These are phyloP conservation scores for Geotrupes spiniger DNA, from an alignment of 2,888 invertebrate genomes.

Conservation along the genomic window DNA sequence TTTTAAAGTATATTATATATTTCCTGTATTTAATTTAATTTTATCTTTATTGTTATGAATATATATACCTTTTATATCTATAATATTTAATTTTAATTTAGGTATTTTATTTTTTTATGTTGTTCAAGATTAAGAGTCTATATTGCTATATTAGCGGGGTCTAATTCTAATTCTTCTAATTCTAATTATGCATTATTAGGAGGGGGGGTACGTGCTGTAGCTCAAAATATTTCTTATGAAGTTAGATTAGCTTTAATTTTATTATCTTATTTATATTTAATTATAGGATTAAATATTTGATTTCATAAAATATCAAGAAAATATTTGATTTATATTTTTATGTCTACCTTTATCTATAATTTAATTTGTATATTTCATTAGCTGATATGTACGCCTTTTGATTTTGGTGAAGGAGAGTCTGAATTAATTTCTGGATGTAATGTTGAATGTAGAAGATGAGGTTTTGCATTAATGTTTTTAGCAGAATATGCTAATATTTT, in stretches of 20 bases:
- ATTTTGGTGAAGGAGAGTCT: slow-evolving; percentile 77
- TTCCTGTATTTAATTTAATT: slow-evolving; percentile 59
- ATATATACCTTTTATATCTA: slow-evolving; percentile 58
- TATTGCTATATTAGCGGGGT: slow-evolving; percentile 62
- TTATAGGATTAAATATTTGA: slow-evolving; percentile 56
- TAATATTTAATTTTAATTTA: slow-evolving; percentile 57
- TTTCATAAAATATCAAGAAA: slow-evolving; percentile 53
- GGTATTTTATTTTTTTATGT: slow-evolving; percentile 64
- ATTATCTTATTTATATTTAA: slow-evolving; percentile 58
- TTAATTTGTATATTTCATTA: slow-evolving; percentile 60
- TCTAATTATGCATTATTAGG: no score
- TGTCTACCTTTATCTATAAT: slow-evolving; percentile 56
- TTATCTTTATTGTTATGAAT: slow-evolving; percentile 59
- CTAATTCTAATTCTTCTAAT: slow-evolving; percentile 72
- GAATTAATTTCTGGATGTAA: slow-evolving; percentile 80
- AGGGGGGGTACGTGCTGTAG: slow-evolving; percentile 64
- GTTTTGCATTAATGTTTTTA: slow-evolving; percentile 72
- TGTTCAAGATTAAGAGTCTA: slow-evolving; percentile 64
- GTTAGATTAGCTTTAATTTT: slow-evolving; percentile 67
- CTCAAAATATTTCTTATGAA: slow-evolving; percentile 77
- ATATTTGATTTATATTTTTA: slow-evolving; percentile 57
- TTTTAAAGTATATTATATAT: slow-evolving; percentile 61
- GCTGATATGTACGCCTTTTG: slow-evolving; percentile 70
- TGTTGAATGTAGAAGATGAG: slow-evolving; percentile 69
- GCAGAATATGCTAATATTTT: slow-evolving; percentile 68